phyloP scores from a whole-genome alignment of 1,140 invertebrate genomes.

The Neomicropteryx cornuta region DNA sequence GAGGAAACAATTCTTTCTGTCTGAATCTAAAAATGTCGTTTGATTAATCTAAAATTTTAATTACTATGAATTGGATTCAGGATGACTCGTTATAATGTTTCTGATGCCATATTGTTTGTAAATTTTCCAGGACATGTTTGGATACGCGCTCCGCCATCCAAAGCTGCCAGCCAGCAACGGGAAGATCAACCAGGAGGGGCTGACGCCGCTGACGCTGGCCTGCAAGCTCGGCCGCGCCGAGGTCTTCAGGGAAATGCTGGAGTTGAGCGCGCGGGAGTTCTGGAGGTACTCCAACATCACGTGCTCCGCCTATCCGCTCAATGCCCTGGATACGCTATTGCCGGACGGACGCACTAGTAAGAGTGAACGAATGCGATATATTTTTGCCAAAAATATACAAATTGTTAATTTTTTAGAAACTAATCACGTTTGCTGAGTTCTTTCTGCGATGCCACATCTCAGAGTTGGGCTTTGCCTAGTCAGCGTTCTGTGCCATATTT shows the following conservation, averaged over 20 bases:
- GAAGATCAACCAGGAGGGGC: slow-evolving; percentile 74
- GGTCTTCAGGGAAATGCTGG: slow-evolving; percentile 96
- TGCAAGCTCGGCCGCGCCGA: slow-evolving; percentile 91
- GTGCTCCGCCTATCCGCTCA: slow-evolving; percentile 95
- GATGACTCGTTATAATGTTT: too few relatives aligned
- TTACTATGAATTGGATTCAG: too few relatives aligned
- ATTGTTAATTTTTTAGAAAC: neutral
- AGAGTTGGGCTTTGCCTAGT: too few relatives aligned
- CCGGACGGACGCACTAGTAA: slow-evolving; percentile 91
- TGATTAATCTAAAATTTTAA: too few relatives aligned
- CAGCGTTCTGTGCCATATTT: too few relatives aligned
- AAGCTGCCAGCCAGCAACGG: slow-evolving; percentile 84
- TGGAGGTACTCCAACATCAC: slow-evolving; percentile 99
- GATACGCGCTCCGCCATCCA: slow-evolving; percentile 91
- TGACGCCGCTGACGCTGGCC: slow-evolving; percentile 91
- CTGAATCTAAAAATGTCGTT: too few relatives aligned
- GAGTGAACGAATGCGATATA: slow-evolving; percentile 21
- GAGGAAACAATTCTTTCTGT: too few relatives aligned
- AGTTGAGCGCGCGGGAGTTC: slow-evolving; percentile 89
- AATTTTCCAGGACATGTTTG: slow-evolving; percentile 85
- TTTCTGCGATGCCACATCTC: too few relatives aligned
- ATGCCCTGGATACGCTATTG: slow-evolving; percentile 88
- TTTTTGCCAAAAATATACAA: neutral
- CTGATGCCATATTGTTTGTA: slow-evolving; percentile 6
- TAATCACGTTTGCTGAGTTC: too few relatives aligned